Evolutionary conservation across 2,113 vertebrate genomes (phyloP).

Genomic region (Myrmecobius fasciatus): DNA sequence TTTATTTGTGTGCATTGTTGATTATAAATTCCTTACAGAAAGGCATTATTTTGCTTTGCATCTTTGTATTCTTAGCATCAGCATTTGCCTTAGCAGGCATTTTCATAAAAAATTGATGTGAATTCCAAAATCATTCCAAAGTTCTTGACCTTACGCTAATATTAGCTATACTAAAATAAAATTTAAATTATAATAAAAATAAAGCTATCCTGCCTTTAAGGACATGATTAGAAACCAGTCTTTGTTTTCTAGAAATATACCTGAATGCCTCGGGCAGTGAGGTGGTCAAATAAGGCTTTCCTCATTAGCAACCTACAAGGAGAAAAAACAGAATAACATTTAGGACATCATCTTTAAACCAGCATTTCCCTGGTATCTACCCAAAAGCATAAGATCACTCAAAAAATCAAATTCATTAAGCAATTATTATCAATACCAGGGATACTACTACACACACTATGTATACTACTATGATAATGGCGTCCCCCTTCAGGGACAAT

Average conservation of each 20-base stretch:
- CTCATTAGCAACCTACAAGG: slow-evolving; percentile 94
- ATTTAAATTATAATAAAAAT: background rate
- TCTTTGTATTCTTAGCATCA: background rate
- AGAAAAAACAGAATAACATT: slow-evolving; percentile 69
- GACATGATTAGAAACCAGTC: background rate
- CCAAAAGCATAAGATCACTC: background rate
- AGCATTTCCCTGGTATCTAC: slow-evolving; percentile 15
- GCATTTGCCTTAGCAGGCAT: background rate
- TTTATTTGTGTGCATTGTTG: background rate
- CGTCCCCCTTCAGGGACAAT: background rate
- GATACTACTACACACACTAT: too few relatives aligned
- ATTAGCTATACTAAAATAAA: background rate
- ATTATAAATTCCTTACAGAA: background rate
- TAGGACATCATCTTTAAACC: slow-evolving; percentile 23
- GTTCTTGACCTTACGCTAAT: background rate
- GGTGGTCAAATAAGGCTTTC: slow-evolving; percentile 95
- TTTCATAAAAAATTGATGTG: background rate
- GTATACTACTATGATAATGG: background rate
- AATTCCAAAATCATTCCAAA: slow-evolving; percentile 13
- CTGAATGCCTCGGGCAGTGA: slow-evolving; percentile 97
- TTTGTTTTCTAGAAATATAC: slow-evolving; percentile 80
- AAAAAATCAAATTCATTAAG: background rate
- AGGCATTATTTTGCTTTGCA: background rate
- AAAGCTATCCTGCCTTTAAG: background rate
- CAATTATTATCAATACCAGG: background rate